Conservation (phyloP, 2,888 invertebrate genomes). For the Hemaris fuciformis region DNA sequence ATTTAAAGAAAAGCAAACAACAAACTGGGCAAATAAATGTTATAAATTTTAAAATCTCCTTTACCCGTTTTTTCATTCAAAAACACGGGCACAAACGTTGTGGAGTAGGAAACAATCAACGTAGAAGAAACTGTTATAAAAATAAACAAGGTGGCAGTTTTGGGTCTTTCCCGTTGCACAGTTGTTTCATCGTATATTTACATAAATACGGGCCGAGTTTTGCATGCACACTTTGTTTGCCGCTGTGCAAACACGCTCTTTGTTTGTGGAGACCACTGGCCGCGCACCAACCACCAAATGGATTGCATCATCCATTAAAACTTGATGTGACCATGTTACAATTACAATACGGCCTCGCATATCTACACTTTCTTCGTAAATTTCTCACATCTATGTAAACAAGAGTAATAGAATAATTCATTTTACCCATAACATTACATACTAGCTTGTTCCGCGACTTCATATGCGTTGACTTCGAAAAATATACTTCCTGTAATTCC, state of each 20-base stretch:
- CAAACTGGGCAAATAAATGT: background rate
- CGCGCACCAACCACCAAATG: constrained; percentile 45
- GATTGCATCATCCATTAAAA: constrained; percentile 56
- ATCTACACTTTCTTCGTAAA: background rate
- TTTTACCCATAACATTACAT: no score
- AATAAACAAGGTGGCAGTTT: constrained; percentile 60
- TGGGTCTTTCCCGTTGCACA: constrained; percentile 54
- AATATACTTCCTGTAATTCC: no score
- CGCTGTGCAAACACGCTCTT: constrained; percentile 54
- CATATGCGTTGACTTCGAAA: no score
- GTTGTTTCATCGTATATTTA: constrained; percentile 68
- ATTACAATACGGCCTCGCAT: background rate
- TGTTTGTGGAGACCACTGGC: constrained; percentile 48
- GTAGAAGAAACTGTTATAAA: constrained; percentile 55
- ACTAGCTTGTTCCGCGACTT: no score
- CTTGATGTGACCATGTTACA: constrained; percentile 27
- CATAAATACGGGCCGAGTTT: constrained; percentile 62
- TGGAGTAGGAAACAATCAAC: constrained; percentile 51
- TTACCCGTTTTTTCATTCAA: background rate
- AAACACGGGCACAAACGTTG: constrained; percentile 27
- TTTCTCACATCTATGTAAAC: background rate
- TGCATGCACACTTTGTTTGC: constrained; percentile 63
- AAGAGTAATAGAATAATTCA: background rate
- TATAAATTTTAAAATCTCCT: background rate
- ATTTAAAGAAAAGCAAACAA: background rate